Conservation (phyloP, 2,888 invertebrate species). For the Malacosoma neustria region DNA sequence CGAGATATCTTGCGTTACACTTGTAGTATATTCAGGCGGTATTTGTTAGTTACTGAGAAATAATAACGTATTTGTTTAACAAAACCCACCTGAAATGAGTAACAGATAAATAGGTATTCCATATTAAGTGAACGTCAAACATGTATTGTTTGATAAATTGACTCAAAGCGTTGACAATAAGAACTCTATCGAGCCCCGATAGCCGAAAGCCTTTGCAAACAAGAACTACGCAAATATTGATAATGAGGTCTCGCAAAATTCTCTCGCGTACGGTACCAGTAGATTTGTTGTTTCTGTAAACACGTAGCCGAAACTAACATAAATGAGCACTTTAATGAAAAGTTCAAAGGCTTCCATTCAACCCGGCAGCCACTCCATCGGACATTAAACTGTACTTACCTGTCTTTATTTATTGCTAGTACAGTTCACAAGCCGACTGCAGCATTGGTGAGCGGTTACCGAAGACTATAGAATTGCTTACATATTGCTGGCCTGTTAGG, state of each 20-base stretch:
- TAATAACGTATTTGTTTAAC: too few species aligned
- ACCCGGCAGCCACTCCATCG: constrained; percentile 48
- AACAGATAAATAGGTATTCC: constrained; percentile 1
- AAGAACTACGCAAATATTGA: constrained; percentile 42
- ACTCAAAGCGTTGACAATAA: constrained; percentile 45
- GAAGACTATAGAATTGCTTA: too few species aligned
- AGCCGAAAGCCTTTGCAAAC: constrained; percentile 53
- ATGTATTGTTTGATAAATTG: constrained; percentile 32
- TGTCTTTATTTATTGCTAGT: too few species aligned
- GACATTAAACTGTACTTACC: too few species aligned
- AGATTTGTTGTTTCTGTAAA: constrained; percentile 59
- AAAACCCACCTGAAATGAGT: not conserved
- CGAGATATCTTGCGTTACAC: too few species aligned
- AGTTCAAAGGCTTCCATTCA: constrained; percentile 45
- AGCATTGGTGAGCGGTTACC: too few species aligned
- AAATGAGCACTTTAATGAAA: constrained; percentile 52
- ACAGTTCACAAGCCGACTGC: too few species aligned
- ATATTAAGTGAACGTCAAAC: not conserved
- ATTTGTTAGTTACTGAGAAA: too few species aligned
- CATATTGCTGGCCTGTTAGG: too few species aligned
- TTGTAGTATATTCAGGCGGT: too few species aligned
- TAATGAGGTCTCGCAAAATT: constrained; percentile 53
- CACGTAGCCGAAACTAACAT: constrained; percentile 47
- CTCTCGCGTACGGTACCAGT: constrained; percentile 48
- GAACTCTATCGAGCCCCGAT: constrained; percentile 62